Evolutionary conservation across 2,888 invertebrate genomes (phyloP), one percentile per base, ranked within the genome.

Genomic region (Nemoura dubitans): DNA sequence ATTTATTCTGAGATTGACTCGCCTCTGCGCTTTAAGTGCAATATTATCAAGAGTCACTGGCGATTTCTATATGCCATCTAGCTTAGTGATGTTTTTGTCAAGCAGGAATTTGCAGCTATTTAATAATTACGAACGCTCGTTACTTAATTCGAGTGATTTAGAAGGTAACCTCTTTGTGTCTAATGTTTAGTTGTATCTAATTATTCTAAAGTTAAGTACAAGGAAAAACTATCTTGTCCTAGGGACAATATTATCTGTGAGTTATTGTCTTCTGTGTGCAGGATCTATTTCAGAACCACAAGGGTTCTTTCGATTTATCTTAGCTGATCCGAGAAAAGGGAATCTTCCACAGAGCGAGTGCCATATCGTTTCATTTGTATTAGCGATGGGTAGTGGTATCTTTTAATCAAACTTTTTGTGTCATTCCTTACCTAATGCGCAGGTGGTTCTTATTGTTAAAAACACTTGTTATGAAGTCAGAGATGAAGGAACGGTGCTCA

Each of bases 401-500:
- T 1, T 59, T 59, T 59, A 3, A 59, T 21, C 14, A 59, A 59
- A 59, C 59, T 10, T 59, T 59, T 1, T 59, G 59, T 59, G 59
- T 59, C 59, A 59, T 59, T 59, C 59, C 59, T 7, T 7, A 59
- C 59, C 59, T 59, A 59, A 59, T 59, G 59, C 21, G 16, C 59
- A 21, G 14, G 59, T 59, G 59, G 59, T 59, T 21, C 59, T 59
- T 2, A 59, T 59, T 59, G 59, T 59, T 59, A 21, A 59, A 59
- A 59, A 59, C 59, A 59, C 59, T 59, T 59, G 59, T 59, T 59
- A 59, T 14, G 59, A 59, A 59, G 59, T 59, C 59, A 59, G 59
- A 21, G 59, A 59, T 59, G 59, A 59, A 59, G 14, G 59, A 59
- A 16, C 16, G 59, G 59, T 59, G 59, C 59, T 59, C 59, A 59